These are phyloP conservation scores for Xestobium rufovillosum DNA, from an alignment of 2,888 invertebrate genomes.

Conservation along the genomic window DNA sequence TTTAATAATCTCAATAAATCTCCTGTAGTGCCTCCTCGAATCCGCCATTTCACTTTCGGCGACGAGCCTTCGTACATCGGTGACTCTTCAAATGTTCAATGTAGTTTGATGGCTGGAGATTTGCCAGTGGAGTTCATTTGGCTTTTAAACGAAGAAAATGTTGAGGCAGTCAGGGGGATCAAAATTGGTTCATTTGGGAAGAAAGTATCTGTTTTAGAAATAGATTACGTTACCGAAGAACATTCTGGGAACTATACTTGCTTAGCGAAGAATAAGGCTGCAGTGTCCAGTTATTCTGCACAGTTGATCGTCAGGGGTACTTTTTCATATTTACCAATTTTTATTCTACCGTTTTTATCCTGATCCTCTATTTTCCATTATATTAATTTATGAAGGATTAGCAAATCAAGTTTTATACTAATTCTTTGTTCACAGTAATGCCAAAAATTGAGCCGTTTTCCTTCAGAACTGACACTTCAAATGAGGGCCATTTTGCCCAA, in stretches of 20 bases:
- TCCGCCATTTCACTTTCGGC: slow-evolving; percentile 42
- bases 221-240: slow-evolving; percentile 56
- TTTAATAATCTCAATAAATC: no score
- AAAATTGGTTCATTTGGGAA: slow-evolving; percentile 33
- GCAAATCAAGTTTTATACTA: no score
- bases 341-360: slow-evolving; percentile 25
- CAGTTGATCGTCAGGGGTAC: slow-evolving; percentile 68
- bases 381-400: no score
- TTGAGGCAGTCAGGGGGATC: slow-evolving; percentile 32
- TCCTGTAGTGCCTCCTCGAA: slow-evolving; percentile 71
- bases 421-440: no score
- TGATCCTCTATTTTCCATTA: no score
- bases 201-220: slow-evolving; percentile 53
- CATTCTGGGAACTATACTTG: slow-evolving; percentile 73
- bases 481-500: slow-evolving; percentile 45
- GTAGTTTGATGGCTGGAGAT: slow-evolving; percentile 61
- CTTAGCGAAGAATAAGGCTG: slow-evolving; percentile 48
- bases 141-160: no score
- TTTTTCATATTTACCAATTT: no score
- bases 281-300: slow-evolving; percentile 29
- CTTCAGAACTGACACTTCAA: slow-evolving; percentile 60
- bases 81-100: slow-evolving; percentile 60
- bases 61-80: slow-evolving; percentile 59
- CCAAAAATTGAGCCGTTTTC: slow-evolving; percentile 66
- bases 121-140: slow-evolving; percentile 54